Conservation (phyloP, 2,113 vertebrate genomes). For the Ascaphus truei region DNA sequence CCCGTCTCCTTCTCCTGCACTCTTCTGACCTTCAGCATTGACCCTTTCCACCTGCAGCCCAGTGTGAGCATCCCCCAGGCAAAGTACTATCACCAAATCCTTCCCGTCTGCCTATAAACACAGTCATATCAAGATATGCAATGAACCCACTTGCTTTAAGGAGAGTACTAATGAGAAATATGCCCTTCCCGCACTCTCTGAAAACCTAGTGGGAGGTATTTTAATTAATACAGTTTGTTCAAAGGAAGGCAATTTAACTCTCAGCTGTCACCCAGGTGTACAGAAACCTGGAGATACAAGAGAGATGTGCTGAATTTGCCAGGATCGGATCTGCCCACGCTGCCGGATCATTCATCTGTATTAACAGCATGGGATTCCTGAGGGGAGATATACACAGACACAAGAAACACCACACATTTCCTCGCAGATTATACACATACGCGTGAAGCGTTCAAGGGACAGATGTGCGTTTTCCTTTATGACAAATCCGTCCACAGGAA, state of each 20-base stretch:
- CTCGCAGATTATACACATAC: too few species aligned
- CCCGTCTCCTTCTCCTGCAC: neutral
- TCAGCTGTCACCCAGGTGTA: slow-evolving; percentile 51
- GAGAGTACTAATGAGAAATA: neutral
- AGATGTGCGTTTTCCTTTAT: neutral
- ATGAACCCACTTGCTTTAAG: too few species aligned
- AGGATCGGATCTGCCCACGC: neutral
- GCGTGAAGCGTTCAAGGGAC: too few species aligned
- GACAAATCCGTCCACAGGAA: neutral
- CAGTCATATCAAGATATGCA: too few species aligned
- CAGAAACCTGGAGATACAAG: slow-evolving; percentile 13
- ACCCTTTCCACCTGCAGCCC: too few species aligned
- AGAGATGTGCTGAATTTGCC: neutral
- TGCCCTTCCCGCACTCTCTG: slow-evolving; percentile 42
- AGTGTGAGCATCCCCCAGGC: too few species aligned
- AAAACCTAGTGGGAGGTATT: slow-evolving; percentile 50
- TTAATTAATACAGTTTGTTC: slow-evolving; percentile 64
- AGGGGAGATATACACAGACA: neutral
- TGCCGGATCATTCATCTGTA: neutral
- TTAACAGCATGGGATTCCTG: neutral
- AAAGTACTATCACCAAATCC: too few species aligned
- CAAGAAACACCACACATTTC: neutral
- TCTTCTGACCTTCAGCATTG: too few species aligned
- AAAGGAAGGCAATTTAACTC: slow-evolving; percentile 57
- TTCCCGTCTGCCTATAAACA: too few species aligned